Conservation (phyloP, 2,888 invertebrate species). For the Acanthosoma haemorrhoidale region DNA sequence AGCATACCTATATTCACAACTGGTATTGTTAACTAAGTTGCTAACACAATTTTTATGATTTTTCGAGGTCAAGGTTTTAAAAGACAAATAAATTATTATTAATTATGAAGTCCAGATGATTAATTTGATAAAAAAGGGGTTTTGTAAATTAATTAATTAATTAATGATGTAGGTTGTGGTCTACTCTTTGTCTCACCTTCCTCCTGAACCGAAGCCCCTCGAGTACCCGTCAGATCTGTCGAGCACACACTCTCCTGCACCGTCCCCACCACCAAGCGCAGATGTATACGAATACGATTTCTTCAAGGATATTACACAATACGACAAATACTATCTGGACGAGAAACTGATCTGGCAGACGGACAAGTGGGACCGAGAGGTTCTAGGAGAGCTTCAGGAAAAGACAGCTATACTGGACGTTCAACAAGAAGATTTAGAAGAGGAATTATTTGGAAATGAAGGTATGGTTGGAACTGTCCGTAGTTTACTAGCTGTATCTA, state of each 20-base stretch:
- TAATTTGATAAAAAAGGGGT: too few relatives aligned
- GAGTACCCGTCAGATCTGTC: conserved; percentile 37
- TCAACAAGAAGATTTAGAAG: not conserved
- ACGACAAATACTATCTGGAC: conserved; percentile 36
- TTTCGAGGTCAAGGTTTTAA: too few relatives aligned
- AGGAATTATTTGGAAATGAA: not conserved
- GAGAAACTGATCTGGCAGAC: conserved; percentile 31
- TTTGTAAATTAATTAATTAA: too few relatives aligned
- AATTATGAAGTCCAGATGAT: too few relatives aligned
- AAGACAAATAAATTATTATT: too few relatives aligned
- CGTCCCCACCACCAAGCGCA: conserved; percentile 18
- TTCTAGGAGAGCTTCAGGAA: not conserved
- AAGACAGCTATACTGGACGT: not conserved
- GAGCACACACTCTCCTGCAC: conserved; percentile 10
- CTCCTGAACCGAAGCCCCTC: conserved; percentile 34
- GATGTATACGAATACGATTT: conserved; percentile 33
- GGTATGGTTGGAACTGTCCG: too few relatives aligned
- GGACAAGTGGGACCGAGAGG: conserved; percentile 34
- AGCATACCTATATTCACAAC: too few relatives aligned
- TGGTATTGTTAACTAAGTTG: too few relatives aligned
- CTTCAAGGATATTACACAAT: conserved; percentile 36
- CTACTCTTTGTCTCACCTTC: conserved; percentile 30
- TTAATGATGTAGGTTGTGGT: conserved; percentile 30
- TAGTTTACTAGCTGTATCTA: too few relatives aligned
- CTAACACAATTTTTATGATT: too few relatives aligned